A percentile compares a stretch with the other conserved stretches of the same genome.
Conservation (phyloP, 1,140 invertebrate species). For the Drosophila arizonae region DNA sequence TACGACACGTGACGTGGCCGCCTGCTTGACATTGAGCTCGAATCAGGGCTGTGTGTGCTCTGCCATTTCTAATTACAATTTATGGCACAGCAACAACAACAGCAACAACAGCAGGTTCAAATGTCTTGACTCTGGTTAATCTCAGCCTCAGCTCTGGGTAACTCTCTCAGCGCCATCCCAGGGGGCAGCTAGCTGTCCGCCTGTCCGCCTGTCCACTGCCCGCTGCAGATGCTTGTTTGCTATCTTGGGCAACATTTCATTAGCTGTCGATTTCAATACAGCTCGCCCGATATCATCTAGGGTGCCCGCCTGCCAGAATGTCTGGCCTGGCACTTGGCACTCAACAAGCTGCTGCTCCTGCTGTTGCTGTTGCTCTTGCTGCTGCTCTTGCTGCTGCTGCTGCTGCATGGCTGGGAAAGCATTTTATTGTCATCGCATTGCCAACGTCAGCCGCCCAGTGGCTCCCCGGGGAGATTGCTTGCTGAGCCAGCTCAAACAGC, state of each 20-base stretch:
- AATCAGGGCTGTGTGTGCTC: not conserved
- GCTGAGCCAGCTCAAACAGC: slow-evolving; percentile 32
- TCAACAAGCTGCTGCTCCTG: slow-evolving; percentile 23
- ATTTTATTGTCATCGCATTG: slow-evolving; percentile 41
- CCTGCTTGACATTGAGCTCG: slow-evolving; percentile 34
- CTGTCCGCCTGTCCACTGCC: not conserved
- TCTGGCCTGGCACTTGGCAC: slow-evolving; percentile 9
- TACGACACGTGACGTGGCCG: slow-evolving; percentile 46
- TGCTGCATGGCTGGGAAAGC: slow-evolving; percentile 16
- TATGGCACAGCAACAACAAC: slow-evolving; percentile 21
- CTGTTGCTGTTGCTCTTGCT: too few species aligned
- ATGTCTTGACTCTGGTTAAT: not conserved
- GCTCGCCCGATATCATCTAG: slow-evolving; percentile 6
- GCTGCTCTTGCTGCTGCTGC: slow-evolving; percentile 1
- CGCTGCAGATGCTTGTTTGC: slow-evolving; percentile 21
- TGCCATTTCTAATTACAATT: slow-evolving; percentile 43
- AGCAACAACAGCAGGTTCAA: not conserved
- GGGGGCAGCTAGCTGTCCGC: not conserved
- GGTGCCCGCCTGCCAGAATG: too few species aligned
- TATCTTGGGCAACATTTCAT: slow-evolving; percentile 43
- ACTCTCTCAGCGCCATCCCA: not conserved
- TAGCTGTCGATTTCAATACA: slow-evolving; percentile 51
- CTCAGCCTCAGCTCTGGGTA: too few species aligned
- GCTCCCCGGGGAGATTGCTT: slow-evolving; percentile 31
- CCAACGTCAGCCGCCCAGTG: slow-evolving; percentile 31